A percentile compares a stretch with the other conserved stretches of the same genome.
phyloP scores from a whole-genome alignment of 2,797 vertebrate genomes.

The Tapirus indicus region DNA sequence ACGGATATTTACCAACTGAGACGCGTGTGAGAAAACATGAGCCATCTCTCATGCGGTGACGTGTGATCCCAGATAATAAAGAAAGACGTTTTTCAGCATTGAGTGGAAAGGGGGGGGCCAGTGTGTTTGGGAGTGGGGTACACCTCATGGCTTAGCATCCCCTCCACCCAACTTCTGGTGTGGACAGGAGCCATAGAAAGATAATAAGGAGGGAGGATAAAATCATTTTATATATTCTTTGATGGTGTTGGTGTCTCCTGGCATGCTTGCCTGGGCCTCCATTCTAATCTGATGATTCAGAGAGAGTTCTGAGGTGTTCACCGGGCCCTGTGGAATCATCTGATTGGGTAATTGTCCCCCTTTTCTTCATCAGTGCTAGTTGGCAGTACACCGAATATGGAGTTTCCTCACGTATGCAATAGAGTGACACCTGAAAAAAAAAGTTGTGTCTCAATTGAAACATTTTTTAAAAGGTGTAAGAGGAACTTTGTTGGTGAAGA shows the following conservation, averaged over 20 bases:
- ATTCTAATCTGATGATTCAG: neutral
- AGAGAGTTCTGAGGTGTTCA: neutral
- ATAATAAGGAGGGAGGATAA: no score
- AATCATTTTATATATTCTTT: accelerated
- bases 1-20: neutral
- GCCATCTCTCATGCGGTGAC: accelerated
- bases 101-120: neutral
- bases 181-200: neutral
- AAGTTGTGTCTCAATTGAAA: neutral
- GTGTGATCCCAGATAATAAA: neutral
- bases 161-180: neutral
- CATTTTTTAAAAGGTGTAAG: accelerated
- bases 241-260: neutral
- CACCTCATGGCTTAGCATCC: neutral
- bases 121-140: neutral
- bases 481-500: neutral
- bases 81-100: neutral
- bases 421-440: neutral
- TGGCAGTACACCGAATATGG: neutral
- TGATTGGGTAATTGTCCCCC: accelerated
- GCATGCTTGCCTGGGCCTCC: neutral
- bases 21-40: neutral
- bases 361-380: neutral
- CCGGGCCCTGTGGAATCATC: neutral
- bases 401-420: accelerated